Evolutionary conservation across 2,113 vertebrate species (phyloP), one percentile per base, ranked within the genome.

Genomic region (Carassius auratus): DNA sequence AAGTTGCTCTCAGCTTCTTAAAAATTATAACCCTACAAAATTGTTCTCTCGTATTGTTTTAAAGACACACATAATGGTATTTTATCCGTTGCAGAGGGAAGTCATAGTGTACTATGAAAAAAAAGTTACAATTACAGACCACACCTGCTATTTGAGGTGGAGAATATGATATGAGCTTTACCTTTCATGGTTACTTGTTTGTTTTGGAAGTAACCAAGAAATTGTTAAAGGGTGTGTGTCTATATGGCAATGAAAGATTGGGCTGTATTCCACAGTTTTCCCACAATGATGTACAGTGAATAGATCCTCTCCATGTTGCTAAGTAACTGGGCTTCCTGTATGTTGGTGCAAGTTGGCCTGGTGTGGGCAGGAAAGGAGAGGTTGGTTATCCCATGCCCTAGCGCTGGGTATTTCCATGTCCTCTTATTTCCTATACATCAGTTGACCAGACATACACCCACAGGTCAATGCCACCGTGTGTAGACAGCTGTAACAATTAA

Each of bases 271-370:
- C 76, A 59, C 33, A 62, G 36, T 78, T 59, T 77, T 77, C 52
- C 52, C 52, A 59, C 17, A 78, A 61, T n/a, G 52, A 80, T 80
- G 78, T 48, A 45, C 15, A 57, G 64, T 52, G 45, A 61, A 81
- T 55, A 30, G 19, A 71, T 82, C 21, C 66, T 82, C 64, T 82
- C 26, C 26, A 82, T 71, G 80, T 71, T 82, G 80, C 80, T 71
- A 82, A 71, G 80, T 55, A 71, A 71, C 64, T 68, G 15, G 21
- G 45, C 61, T 81, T 52, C 62, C 62, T 69, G 62, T 33, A 52
- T 52, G 80, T 55, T 45, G 64, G 45, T 82, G 80, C 64, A 82
- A 45, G 45, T 82, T 48, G 36, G 52, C 48, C 76, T 79, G 50
- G 15, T 61, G 64, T 61, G 17, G 76, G 84, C 50, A 76, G 66